Percentiles rank a stretch among this genome's conserved stretches.
Conservation (phyloP, 2,888 invertebrate species). For the Eupithecia pulchellata region DNA sequence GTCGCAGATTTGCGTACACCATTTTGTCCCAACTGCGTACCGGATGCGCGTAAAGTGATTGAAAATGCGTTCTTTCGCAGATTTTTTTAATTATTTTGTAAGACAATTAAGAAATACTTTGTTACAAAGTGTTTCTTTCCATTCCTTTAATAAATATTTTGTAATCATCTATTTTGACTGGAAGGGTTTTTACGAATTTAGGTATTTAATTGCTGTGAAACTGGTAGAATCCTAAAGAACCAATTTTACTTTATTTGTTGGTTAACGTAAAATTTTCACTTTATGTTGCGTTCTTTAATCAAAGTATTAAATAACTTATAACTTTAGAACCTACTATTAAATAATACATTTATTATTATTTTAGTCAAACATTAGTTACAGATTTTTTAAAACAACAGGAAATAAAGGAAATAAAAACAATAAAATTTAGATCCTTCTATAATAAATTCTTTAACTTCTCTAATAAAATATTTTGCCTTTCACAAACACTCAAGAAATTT, state of each 20-base stretch:
- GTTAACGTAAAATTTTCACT: background rate
- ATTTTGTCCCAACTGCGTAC: too few relatives aligned
- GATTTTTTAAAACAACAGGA: too few relatives aligned
- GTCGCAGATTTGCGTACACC: too few relatives aligned
- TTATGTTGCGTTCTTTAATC: background rate
- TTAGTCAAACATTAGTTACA: background rate
- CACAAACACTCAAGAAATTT: slow-evolving; percentile 40
- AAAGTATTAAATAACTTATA: background rate
- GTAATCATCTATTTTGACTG: background rate
- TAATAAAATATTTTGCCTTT: slow-evolving; percentile 48
- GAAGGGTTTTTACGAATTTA: background rate
- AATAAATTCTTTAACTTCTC: slow-evolving; percentile 17
- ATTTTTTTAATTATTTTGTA: too few relatives aligned
- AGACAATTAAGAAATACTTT: too few relatives aligned
- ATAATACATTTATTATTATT: background rate
- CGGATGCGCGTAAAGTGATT: too few relatives aligned
- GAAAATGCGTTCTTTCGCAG: too few relatives aligned
- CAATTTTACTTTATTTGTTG: background rate
- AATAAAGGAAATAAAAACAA: background rate
- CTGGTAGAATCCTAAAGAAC: background rate
- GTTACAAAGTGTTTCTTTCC: slow-evolving; percentile 1
- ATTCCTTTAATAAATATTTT: background rate
- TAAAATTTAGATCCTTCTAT: slow-evolving; percentile 11
- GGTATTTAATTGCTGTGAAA: background rate
- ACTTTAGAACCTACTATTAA: background rate